These are phyloP conservation scores for Octonoba sinensis DNA, from an alignment of 2,888 invertebrate species.

Conservation along the genomic window DNA sequence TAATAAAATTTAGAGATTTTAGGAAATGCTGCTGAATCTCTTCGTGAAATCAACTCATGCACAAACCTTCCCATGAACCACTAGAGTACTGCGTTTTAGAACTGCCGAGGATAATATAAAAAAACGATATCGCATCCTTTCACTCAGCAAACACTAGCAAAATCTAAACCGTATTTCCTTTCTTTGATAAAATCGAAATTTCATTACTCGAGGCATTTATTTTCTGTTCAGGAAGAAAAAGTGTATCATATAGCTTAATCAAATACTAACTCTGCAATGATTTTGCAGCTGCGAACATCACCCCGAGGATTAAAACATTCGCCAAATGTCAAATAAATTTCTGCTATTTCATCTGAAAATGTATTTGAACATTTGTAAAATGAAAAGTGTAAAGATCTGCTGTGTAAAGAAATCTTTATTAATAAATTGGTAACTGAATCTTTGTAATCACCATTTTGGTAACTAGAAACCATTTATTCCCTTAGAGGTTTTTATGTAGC, in stretches of 20 bases:
- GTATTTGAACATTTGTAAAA: constrained; percentile 24
- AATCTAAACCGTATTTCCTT: constrained; percentile 18
- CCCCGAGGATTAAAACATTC: constrained; percentile 32
- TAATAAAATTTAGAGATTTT: too few relatives aligned
- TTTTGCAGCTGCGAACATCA: constrained; percentile 40
- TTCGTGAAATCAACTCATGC: too few relatives aligned
- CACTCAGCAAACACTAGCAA: constrained; percentile 4
- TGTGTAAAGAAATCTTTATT: neutral
- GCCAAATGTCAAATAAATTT: constrained; percentile 32
- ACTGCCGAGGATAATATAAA: neutral
- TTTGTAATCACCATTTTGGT: too few relatives aligned
- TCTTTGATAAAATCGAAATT: constrained; percentile 19
- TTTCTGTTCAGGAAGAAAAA: too few relatives aligned
- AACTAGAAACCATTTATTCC: too few relatives aligned
- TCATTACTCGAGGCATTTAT: constrained; percentile 15
- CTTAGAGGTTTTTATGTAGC: too few relatives aligned
- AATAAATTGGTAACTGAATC: too few relatives aligned
- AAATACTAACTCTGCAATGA: constrained; percentile 13
- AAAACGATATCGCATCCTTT: neutral
- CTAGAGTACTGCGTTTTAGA: too few relatives aligned
- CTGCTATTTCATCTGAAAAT: constrained; percentile 32
- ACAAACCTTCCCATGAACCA: too few relatives aligned
- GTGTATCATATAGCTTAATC: too few relatives aligned
- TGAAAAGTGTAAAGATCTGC: neutral
- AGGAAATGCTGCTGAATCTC: too few relatives aligned